Conservation (phyloP, 1,140 invertebrate genomes). For the Araneus ventricosus region DNA sequence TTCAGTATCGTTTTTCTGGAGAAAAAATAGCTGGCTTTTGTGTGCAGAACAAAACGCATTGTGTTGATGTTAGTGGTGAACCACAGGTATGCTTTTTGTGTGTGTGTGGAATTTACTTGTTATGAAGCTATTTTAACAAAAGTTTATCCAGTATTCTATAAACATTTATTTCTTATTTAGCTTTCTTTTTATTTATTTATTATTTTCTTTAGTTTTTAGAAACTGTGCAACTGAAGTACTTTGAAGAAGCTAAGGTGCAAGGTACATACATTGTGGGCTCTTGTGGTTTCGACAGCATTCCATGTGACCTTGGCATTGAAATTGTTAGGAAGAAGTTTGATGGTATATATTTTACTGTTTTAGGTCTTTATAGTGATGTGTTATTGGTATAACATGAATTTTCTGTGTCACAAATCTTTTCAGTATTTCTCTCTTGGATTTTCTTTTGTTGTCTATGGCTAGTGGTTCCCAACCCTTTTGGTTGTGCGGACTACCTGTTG, state of each 20-base stretch:
- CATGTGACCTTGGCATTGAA: constrained; percentile 92
- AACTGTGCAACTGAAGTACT: constrained; percentile 89
- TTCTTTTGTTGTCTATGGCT: no score
- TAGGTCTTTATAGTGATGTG: no score
- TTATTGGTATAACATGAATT: no score
- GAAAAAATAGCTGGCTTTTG: constrained; percentile 95
- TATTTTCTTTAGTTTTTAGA: constrained; percentile 85
- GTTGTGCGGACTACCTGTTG: no score
- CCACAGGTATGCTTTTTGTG: constrained; percentile 83
- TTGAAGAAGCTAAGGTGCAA: constrained; percentile 87
- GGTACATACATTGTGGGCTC: constrained; percentile 91
- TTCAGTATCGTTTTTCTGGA: constrained; percentile 89
- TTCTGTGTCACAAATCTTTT: no score
- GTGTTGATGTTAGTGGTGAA: constrained; percentile 96
- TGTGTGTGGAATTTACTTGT: no score
- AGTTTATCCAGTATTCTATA: no score
- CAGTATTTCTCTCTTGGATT: no score
- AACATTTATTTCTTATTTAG: neutral
- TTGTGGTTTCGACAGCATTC: constrained; percentile 94
- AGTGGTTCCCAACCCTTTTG: no score
- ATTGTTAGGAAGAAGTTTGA: constrained; percentile 86
- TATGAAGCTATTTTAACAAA: no score
- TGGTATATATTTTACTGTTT: constrained; percentile 77
- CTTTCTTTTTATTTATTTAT: no score
- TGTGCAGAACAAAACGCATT: constrained; percentile 88